A percentile compares a stretch with the other conserved stretches of the same genome.
These are phyloP conservation scores for Amiota communis DNA, from an alignment of 2,888 invertebrate genomes.

Conservation along the genomic window DNA sequence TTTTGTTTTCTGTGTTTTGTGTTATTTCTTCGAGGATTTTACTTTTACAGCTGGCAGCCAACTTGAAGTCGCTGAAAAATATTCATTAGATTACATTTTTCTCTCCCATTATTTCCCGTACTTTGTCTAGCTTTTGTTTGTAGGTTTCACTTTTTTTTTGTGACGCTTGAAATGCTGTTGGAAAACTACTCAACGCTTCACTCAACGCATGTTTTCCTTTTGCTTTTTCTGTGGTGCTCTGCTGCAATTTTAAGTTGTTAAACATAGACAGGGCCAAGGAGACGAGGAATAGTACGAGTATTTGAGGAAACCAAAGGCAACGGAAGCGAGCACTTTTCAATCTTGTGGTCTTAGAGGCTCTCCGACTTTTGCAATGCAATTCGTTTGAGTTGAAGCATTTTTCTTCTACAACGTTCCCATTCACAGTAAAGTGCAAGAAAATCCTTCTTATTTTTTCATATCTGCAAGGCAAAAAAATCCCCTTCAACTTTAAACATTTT, in stretches of 20 bases:
- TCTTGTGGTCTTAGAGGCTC: slow-evolving; percentile 26
- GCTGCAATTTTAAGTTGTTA: background rate
- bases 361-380: slow-evolving; percentile 14
- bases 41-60: slow-evolving; percentile 33
- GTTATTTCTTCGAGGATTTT: slow-evolving; percentile 21
- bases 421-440: slow-evolving; percentile 14
- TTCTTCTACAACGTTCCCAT: background rate
- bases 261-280: background rate
- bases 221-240: background rate
- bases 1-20: too few species aligned
- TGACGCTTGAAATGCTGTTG: background rate
- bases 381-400: slow-evolving; percentile 18
- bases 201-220: slow-evolving; percentile 13
- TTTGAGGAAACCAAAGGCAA: too few species aligned
- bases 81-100: slow-evolving; percentile 46
- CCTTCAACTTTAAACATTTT: slow-evolving; percentile 18
- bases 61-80: slow-evolving; percentile 42
- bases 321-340: slow-evolving; percentile 23
- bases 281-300: too few species aligned
- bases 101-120: slow-evolving; percentile 14
- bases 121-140: slow-evolving; percentile 9
- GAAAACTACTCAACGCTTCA: slow-evolving; percentile 14
- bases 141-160: background rate
- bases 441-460: slow-evolving; percentile 22
- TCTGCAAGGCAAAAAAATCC: slow-evolving; percentile 17